phyloP scores from a whole-genome alignment of 2,113 vertebrate genomes.

The Machaerirhynchus nigripectus region DNA sequence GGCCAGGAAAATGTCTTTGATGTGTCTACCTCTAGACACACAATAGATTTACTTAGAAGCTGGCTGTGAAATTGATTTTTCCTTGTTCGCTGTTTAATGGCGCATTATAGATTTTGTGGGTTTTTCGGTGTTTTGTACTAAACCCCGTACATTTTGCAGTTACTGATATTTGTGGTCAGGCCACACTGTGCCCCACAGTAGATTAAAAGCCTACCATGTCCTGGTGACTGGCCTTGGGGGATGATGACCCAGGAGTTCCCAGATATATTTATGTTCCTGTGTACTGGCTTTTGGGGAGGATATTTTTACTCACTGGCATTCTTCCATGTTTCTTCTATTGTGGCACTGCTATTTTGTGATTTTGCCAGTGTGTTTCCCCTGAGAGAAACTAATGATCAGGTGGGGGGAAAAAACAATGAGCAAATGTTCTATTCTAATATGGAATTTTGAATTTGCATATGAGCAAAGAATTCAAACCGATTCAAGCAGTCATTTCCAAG shows the following conservation, averaged over 20 bases:
- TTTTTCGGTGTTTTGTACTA: not conserved
- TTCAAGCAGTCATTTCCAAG: not conserved
- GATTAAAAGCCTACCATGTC: not conserved
- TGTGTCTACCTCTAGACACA: not conserved
- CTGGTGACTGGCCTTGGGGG: not conserved
- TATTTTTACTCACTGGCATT: slow-evolving; percentile 22
- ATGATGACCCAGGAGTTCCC: not conserved
- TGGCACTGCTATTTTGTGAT: not conserved
- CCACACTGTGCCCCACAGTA: not conserved
- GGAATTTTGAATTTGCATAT: not conserved
- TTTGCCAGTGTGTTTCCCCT: not conserved
- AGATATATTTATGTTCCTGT: not conserved
- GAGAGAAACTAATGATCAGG: slow-evolving; percentile 12
- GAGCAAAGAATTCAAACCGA: not conserved
- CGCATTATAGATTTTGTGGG: not conserved
- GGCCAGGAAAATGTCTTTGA: not conserved
- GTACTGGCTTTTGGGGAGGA: not conserved
- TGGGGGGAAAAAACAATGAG: not conserved
- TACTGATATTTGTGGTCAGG: not conserved
- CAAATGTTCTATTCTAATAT: not conserved
- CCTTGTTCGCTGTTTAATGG: not conserved
- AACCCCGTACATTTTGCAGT: not conserved
- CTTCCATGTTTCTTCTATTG: slow-evolving; percentile 34
- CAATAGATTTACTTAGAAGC: not conserved
- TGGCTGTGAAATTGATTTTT: not conserved